These are phyloP conservation scores for Enteromius radiatus DNA, from an alignment of 2,797 vertebrate genomes.

Conservation along the genomic window DNA sequence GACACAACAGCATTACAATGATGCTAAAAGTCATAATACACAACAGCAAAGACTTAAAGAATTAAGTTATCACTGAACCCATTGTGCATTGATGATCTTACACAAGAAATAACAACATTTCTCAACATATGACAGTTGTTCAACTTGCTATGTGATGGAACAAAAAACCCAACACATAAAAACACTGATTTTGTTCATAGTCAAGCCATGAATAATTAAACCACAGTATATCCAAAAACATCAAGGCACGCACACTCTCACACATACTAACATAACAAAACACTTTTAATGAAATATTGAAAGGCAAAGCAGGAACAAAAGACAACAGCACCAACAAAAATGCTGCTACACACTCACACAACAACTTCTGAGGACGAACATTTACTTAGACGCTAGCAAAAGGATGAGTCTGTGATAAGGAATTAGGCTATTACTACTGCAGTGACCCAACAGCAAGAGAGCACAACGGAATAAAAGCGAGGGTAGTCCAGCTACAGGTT, in stretches of 20 bases:
- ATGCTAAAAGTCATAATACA: slow-evolving; percentile 24
- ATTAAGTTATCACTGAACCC: slow-evolving; percentile 42
- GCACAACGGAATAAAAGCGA: slow-evolving; percentile 7
- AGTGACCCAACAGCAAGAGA: slow-evolving; percentile 20
- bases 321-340: slow-evolving; percentile 49
- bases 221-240: slow-evolving; percentile 15
- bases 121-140: neutral
- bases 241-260: neutral
- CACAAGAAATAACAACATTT: neutral
- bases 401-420: slow-evolving; percentile 31
- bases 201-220: slow-evolving; percentile 9
- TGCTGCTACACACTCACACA: slow-evolving; percentile 1
- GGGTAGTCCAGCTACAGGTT: slow-evolving; percentile 47
- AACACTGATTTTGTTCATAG: slow-evolving; percentile 15
- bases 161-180: neutral
- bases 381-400: slow-evolving; percentile 48
- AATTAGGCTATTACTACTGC: neutral
- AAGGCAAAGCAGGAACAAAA: slow-evolving; percentile 21
- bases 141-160: neutral
- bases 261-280: slow-evolving; percentile 3
- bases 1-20: neutral
- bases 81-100: slow-evolving; percentile 13
- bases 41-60: slow-evolving; percentile 46
- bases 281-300: neutral
- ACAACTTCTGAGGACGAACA: slow-evolving; percentile 28